Evolutionary conservation across 30 jellyfish, hydroid and myxozoan species (phyloP), one percentile per base, ranked within the genome.

Genomic region (Turritopsis rubra): DNA sequence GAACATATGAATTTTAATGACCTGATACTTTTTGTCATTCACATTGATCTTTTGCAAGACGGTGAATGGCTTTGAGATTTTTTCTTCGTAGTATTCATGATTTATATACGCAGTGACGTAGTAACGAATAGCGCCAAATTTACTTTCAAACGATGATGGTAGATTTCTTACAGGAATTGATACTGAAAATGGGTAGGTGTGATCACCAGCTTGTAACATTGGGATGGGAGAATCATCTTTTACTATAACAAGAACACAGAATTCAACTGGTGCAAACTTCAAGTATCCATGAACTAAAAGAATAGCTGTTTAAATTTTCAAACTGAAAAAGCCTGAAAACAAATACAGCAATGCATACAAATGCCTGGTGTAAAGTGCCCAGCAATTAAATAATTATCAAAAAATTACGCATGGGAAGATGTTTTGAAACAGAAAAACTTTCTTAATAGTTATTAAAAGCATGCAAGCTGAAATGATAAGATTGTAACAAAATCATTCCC

Each of bases 131-230:
- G 82, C 60, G 0, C 82, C 82, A 74, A 23, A 74, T 74, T 74
- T 74, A 29, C 60, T 74, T 74, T 74, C 82, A 74, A 74, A 74
- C 16, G 82, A 74, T 74, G 82, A 74, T 1, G 82, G 82, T n/a
- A 74, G 52, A n/a, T 74, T 74, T 20, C 60, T 29, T 7, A 7
- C 82, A 1, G 82, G 82, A 16, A 74, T 23, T 1, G 28, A 29
- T 71, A 74, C 65, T 23, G 53, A 23, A n/a, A 74, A 74, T 20
- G 52, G 82, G 71, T n/a, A 74, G 24, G 82, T 68, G 19, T 68
- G 77, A 19, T 19, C 31, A 68, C 77, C 77, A 0, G 77, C 28
- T 7, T 23, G 77, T 19, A 68, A 68, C 9, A 1, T 22, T n/a
- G 77, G 31, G 13, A 41, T 13, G 60, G 60, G 60, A 41, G 60